Percentiles rank a stretch among this genome's conserved stretches.
Evolutionary conservation across 2,797 vertebrate species (phyloP).

Genomic region (Heterohyrax brucei): DNA sequence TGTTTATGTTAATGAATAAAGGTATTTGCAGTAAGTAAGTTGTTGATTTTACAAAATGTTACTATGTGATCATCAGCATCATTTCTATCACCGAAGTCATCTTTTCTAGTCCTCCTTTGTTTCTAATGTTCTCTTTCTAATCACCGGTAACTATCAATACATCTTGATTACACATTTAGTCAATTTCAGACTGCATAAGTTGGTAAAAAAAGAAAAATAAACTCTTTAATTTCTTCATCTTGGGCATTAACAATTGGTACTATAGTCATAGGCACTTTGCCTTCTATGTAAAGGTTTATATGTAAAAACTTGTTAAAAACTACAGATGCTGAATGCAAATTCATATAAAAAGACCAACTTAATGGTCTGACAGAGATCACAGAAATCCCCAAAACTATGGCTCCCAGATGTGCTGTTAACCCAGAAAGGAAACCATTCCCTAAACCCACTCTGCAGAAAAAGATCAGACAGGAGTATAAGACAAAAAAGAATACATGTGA

Average conservation of each 20-base stretch:
- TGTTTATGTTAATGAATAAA: background rate
- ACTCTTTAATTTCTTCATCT: background rate
- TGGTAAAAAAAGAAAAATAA: background rate
- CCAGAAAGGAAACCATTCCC: no score
- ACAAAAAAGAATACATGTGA: no score
- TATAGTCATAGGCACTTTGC: background rate
- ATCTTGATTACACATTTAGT: background rate
- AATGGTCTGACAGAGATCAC: no score
- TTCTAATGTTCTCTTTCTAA: background rate
- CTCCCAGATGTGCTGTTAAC: no score
- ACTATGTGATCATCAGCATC: background rate
- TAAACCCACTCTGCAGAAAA: no score
- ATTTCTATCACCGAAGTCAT: background rate
- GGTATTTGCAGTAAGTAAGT: background rate
- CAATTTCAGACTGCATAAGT: background rate
- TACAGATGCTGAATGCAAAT: no score
- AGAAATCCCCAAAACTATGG: no score
- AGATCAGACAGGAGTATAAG: no score
- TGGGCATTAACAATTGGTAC: background rate
- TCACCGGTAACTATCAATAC: background rate
- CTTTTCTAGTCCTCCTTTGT: background rate
- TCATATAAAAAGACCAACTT: no score
- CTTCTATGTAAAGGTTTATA: background rate
- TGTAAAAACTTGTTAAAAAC: background rate
- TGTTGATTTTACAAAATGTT: background rate